Percentiles rank a stretch among this genome's conserved stretches.
phyloP scores from a whole-genome alignment of 2,797 vertebrate genomes.

The Simalia tracyae region DNA sequence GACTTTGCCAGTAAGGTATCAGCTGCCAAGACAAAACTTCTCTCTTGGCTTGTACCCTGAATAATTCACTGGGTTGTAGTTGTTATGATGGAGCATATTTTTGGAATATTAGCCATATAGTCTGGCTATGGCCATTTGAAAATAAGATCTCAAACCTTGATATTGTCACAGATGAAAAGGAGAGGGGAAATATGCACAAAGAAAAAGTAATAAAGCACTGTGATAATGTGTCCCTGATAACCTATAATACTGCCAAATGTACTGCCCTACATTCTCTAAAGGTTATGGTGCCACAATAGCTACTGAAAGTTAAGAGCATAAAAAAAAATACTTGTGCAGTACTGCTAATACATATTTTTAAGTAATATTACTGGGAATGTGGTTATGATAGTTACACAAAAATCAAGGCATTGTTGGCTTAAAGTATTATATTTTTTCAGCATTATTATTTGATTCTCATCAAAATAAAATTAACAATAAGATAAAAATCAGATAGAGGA shows the following conservation, averaged over 20 bases:
- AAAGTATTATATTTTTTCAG: not conserved
- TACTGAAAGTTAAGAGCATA: not conserved
- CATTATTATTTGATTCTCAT: not conserved
- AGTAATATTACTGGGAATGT: not conserved
- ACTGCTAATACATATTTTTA: not conserved
- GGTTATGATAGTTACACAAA: not conserved
- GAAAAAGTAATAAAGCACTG: conserved; percentile 4
- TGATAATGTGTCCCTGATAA: not conserved
- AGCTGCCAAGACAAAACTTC: not conserved
- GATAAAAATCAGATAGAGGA: not conserved
- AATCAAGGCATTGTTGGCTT: not conserved
- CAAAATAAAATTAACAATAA: not conserved
- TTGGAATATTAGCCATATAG: conserved; percentile 16
- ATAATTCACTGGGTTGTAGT: conserved; percentile 21
- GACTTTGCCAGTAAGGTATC: conserved; percentile 47
- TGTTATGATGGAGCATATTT: conserved; percentile 20
- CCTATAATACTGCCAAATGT: not conserved
- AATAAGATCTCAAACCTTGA: conserved; percentile 13
- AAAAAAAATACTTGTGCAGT: not conserved
- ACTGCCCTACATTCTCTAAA: not conserved
- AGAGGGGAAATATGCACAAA: not conserved
- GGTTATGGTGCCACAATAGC: not conserved
- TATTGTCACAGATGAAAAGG: not conserved
- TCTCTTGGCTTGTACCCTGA: conserved; percentile 12
- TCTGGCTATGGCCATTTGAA: conserved; percentile 9